These are phyloP conservation scores for Linepithema humile DNA, from an alignment of 1,140 invertebrate genomes.

Conservation along the genomic window DNA sequence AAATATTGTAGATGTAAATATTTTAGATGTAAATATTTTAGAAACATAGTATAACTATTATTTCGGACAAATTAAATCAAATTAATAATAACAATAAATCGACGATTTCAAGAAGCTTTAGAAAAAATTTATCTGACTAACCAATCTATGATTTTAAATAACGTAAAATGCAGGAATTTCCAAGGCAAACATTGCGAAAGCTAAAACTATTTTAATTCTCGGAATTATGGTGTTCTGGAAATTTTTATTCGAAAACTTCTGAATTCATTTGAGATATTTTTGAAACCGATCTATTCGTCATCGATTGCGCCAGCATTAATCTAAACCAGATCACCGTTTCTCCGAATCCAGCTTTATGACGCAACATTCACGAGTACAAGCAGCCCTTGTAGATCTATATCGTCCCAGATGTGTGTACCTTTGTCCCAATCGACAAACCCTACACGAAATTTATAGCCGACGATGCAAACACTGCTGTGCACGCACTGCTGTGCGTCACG, in stretches of 20 bases:
- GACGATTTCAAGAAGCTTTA: background rate
- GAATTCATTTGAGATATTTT: background rate
- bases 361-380: background rate
- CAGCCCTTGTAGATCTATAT: constrained; percentile 36
- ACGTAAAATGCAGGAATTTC: background rate
- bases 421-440: constrained; percentile 32
- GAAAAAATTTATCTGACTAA: background rate
- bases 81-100: background rate
- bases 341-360: background rate
- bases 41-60: background rate
- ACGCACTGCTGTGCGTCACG: constrained; percentile 28
- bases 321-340: constrained; percentile 13
- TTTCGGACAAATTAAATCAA: background rate
- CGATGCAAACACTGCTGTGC: constrained; percentile 19
- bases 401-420: constrained; percentile 27
- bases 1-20: no score
- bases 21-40: no score
- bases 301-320: constrained; percentile 7
- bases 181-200: background rate
- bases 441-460: constrained; percentile 25
- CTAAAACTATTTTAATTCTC: background rate
- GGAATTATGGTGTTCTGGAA: background rate
- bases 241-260: background rate
- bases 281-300: background rate
- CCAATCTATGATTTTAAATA: background rate